A percentile compares a stretch with the other conserved stretches of the same genome.
These are phyloP conservation scores for Ormia ochracea DNA, from an alignment of 2,888 invertebrate genomes.

Conservation along the genomic window DNA sequence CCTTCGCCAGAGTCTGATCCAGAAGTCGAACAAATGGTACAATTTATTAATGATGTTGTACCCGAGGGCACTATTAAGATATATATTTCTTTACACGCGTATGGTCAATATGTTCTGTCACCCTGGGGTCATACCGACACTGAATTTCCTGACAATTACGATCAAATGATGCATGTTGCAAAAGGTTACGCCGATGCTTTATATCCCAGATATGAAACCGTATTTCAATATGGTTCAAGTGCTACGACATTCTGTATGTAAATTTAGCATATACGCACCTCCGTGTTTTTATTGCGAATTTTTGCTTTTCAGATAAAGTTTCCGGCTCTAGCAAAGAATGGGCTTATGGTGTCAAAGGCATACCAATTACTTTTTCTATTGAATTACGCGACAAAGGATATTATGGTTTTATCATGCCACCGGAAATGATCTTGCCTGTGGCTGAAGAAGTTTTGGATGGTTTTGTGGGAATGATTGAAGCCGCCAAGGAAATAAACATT, in stretches of 20 bases:
- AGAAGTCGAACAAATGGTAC: conserved; percentile 78
- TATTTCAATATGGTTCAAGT: conserved; percentile 79
- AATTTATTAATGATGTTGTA: conserved; percentile 77
- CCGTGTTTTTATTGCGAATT: neutral
- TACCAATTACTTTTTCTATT: conserved; percentile 79
- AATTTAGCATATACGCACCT: too few species aligned
- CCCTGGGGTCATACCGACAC: conserved; percentile 79
- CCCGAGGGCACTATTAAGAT: conserved; percentile 76
- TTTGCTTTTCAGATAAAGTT: conserved; percentile 73
- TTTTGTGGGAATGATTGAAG: conserved; percentile 78
- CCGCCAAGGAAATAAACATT: conserved; percentile 74
- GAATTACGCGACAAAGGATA: conserved; percentile 83
- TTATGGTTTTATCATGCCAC: conserved; percentile 83
- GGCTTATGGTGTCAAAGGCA: conserved; percentile 78
- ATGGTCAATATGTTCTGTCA: conserved; percentile 80
- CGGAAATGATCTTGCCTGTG: conserved; percentile 80
- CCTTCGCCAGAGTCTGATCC: conserved; percentile 80
- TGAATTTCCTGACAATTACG: conserved; percentile 77
- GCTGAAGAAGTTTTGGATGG: conserved; percentile 80
- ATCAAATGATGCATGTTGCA: conserved; percentile 78
- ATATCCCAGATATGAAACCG: conserved; percentile 78
- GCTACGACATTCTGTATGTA: conserved; percentile 78
- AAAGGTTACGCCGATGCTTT: conserved; percentile 79
- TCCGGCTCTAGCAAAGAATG: conserved; percentile 79
- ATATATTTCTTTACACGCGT: conserved; percentile 82